Base-by-base conservation (phyloP, 2,888 invertebrate species). In the Tethea ocularis region DNA sequence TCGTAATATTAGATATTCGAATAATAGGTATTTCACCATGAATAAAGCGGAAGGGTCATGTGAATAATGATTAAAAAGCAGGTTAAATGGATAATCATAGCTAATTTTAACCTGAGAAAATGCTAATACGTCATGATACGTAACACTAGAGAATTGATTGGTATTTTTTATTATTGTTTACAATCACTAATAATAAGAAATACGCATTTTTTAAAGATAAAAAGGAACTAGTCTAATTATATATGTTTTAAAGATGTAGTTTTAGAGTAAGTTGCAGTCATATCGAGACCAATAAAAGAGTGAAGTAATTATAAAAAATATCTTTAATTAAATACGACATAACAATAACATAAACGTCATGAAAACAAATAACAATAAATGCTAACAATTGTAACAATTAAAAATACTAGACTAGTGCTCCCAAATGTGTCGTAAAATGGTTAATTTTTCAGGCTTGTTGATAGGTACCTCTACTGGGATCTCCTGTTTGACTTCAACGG, bases 361-460 rank as follows among this genome's bases (percentile, higher is more conserved):
- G 59, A 63, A 60, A 63, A 60, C 61, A 61, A 46, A 58, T 66
- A 75, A 71, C 66, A 71, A 72, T 62, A 67, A 66, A 65, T 61
- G 60, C 59, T 61, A 58, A 60, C 51, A 64, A 57, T 63, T 33
- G 52, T 61, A 57, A 58, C 63, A 60, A 67, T 61, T 59, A 58
- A 17, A 51, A 41, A 58, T 46, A 58, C 61, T 64, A 60, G 63
- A 52, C 73, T 69, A 84, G 64, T 86, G 77, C 63, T 85, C 78
- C 88, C 87, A 87, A 54, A 82, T 65, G 56, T 84, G 88, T 58
- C 83, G 77, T 23, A 86, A 63, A 53, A 84, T 76, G 20, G 79
- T 77, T 36, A 80, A 59, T 61, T 77, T 83, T 17, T 84, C 78
- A 5, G 76, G 69, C 57, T 74, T 78, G 24, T 71, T 70, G 15